Conservation (phyloP, 2,888 invertebrate species). For the Parapristionchus giblindavisi region DNA sequence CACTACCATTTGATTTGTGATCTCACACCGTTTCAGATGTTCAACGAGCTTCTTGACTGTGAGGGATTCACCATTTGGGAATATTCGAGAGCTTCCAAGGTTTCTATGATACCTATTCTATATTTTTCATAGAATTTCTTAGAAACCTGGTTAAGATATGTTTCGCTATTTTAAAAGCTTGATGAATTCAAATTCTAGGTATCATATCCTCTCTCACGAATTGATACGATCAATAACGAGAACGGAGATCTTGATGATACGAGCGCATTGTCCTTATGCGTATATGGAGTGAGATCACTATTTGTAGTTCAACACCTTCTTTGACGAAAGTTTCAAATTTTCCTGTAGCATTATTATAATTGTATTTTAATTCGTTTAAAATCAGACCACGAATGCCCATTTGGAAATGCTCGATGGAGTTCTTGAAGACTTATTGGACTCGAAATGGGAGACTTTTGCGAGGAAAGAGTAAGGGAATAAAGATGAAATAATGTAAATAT, state of each 20-base stretch:
- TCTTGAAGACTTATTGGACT: conserved; percentile 90
- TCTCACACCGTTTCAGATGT: conserved; percentile 76
- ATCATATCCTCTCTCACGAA: conserved; percentile 91
- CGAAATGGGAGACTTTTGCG: conserved; percentile 93
- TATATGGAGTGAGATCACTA: conserved; percentile 82
- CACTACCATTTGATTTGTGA: too few species aligned
- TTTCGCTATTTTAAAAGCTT: background rate
- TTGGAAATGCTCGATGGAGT: conserved; percentile 92
- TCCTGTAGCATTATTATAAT: background rate
- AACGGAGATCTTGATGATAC: conserved; percentile 91
- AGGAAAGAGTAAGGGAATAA: conserved; percentile 19
- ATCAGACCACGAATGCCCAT: conserved; percentile 89
- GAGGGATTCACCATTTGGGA: conserved; percentile 97
- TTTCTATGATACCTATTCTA: background rate
- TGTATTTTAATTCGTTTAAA: background rate
- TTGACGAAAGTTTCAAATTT: background rate
- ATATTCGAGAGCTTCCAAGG: conserved; percentile 79
- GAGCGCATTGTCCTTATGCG: conserved; percentile 91
- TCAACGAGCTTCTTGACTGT: conserved; percentile 93
- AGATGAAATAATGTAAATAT: conserved; percentile 42
- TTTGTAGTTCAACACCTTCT: background rate
- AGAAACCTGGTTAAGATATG: background rate
- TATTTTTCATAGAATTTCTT: background rate
- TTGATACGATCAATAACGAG: conserved; percentile 91
- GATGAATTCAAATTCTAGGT: background rate